phyloP scores from a whole-genome alignment of 2,113 vertebrate species.

The Zosterops hypoxanthus region DNA sequence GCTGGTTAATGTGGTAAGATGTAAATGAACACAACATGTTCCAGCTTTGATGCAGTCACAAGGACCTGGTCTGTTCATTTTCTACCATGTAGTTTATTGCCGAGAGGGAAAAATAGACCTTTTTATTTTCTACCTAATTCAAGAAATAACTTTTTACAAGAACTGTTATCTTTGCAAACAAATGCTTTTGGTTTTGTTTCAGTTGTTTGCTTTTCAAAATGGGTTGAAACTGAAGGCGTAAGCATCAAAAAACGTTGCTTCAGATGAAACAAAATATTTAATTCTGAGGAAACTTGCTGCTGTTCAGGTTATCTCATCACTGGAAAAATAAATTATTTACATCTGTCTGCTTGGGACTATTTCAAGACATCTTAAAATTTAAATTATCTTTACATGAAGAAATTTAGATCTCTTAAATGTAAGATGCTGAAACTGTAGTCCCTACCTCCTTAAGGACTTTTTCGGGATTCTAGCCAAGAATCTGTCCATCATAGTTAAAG shows the following conservation, averaged over 20 bases:
- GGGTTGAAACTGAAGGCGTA: not conserved
- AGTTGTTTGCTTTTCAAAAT: not conserved
- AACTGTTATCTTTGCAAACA: not conserved
- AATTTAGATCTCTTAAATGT: not conserved
- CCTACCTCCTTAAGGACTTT: not conserved
- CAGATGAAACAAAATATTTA: not conserved
- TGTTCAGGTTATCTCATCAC: not conserved
- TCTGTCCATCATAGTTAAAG: not conserved
- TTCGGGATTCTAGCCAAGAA: constrained; percentile 7
- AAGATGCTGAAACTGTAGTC: not conserved
- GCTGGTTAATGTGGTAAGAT: not conserved
- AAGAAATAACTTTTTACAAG: not conserved
- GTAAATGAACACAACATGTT: not conserved
- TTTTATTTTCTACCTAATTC: not conserved
- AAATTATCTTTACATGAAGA: not conserved
- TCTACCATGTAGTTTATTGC: not conserved
- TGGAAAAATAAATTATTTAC: not conserved
- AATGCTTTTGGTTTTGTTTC: not conserved
- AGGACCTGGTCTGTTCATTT: not conserved
- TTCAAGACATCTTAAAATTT: not conserved
- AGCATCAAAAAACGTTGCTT: not conserved
- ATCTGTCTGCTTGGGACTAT: not conserved
- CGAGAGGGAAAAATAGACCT: not conserved
- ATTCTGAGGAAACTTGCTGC: not conserved
- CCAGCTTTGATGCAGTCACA: not conserved